phyloP scores from a whole-genome alignment of 2,888 invertebrate genomes.

The Busseola fusca region DNA sequence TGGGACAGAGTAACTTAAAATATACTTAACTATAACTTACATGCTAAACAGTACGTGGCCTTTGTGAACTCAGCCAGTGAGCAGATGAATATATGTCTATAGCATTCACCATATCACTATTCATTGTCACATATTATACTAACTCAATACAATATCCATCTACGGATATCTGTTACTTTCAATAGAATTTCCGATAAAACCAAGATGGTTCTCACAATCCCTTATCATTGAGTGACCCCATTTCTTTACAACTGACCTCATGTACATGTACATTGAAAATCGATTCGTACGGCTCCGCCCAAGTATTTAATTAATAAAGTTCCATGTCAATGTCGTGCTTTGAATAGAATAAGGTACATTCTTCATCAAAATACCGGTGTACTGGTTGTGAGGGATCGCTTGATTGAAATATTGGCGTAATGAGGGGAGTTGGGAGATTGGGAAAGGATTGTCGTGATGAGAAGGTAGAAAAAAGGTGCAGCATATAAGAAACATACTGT shows the following conservation, averaged over 20 bases:
- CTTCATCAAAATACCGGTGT: conserved; percentile 28
- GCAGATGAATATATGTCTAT: too few relatives aligned
- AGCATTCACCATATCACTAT: neutral
- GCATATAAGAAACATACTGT: neutral
- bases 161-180: neutral
- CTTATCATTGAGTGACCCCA: conserved; percentile 23
- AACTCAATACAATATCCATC: neutral
- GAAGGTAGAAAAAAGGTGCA: neutral
- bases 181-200: conserved; percentile 1
- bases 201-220: conserved; percentile 9
- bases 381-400: neutral
- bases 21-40: too few relatives aligned
- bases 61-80: too few relatives aligned
- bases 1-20: too few relatives aligned
- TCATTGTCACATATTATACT: too few relatives aligned
- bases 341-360: conserved; percentile 48
- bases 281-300: conserved; percentile 1
- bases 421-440: neutral
- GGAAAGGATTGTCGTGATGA: neutral
- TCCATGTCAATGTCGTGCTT: conserved; percentile 41
- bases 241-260: conserved; percentile 30
- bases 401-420: conserved; percentile 38
- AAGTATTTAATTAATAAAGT: conserved; percentile 61
- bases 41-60: too few relatives aligned
- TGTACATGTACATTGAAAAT: conserved; percentile 34